Evolutionary conservation across 2,113 vertebrate species (phyloP), one percentile per base, ranked within the genome.

Genomic region (Ictalurus punctatus): DNA sequence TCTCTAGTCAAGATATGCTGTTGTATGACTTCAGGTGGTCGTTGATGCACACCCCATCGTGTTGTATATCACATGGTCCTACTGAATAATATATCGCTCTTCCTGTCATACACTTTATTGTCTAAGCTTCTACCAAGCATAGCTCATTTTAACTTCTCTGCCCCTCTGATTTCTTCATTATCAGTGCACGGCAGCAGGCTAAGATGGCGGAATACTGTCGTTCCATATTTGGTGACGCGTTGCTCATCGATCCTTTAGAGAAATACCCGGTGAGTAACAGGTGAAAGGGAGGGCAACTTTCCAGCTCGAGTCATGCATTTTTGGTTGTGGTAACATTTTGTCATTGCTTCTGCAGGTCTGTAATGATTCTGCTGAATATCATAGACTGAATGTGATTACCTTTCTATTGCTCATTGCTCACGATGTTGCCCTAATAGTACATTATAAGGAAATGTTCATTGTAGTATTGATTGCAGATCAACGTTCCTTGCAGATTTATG

Each of bases 121-220:
- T 16, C 10, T 19, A 19, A 30, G 27, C 10, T 74, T 76, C 40
- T 13, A 37, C 63, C 54, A 61, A 48, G 69, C 40, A 52, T 63
- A 56, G 61, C 8, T 61, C 21, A 37, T 27, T 14, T 40, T 2
- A 30, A 40, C 23, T 14, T 61, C 17, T 58, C 54, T 80, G 19
- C 61, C 59, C 30, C 34, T 40, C 61, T 85, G 40, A 14, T 78
- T 21, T 76, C 67, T 92, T 65, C 83, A 80, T 89, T n/a, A 61
- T 34, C 92, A 98, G 97, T 83, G 94, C 97, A 0, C 96, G 96
- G 86, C 97, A 98, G 91, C 97, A 98, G 92, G 97, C 96, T 63
- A 98, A 98, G 92, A 98, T 98, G 97, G 97, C 97, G 0, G 97
- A 98, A 82, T 98, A 97, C 90, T 98, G 97, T 88, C 94, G 97